A percentile compares a stretch with the other conserved stretches of the same genome.
phyloP scores from a whole-genome alignment of 1,140 invertebrate genomes.

The Anoplophora glabripennis region DNA sequence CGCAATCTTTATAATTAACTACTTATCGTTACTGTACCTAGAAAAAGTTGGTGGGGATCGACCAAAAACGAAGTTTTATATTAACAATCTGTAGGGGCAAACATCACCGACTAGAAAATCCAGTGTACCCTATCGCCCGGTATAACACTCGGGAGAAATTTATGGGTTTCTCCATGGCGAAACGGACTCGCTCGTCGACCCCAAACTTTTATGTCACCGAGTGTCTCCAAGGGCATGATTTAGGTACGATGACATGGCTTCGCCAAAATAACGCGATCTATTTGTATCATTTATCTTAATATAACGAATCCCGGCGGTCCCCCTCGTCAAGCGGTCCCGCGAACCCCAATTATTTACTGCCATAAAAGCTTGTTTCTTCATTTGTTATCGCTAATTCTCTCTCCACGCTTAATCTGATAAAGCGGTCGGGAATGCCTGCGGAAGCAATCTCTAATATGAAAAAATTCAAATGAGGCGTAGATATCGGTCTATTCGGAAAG shows the following conservation, averaged over 20 bases:
- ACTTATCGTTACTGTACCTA: too few species aligned
- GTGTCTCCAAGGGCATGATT: constrained; percentile 15
- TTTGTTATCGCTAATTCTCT: constrained; percentile 18
- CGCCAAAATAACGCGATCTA: constrained; percentile 14
- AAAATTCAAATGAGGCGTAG: too few species aligned
- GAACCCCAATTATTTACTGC: constrained; percentile 22
- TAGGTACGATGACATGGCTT: constrained; percentile 13
- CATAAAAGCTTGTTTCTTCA: constrained; percentile 26
- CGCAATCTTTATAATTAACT: too few species aligned
- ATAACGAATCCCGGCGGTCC: constrained; percentile 13
- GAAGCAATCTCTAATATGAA: too few species aligned
- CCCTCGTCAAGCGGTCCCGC: constrained; percentile 7
- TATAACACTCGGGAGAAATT: too few species aligned
- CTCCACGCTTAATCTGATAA: constrained; percentile 19
- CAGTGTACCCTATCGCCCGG: too few species aligned
- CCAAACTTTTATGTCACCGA: constrained; percentile 14
- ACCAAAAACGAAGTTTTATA: too few species aligned
- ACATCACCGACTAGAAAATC: too few species aligned
- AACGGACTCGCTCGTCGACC: not conserved
- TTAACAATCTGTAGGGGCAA: too few species aligned
- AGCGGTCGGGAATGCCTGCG: not conserved
- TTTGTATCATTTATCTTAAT: constrained; percentile 24
- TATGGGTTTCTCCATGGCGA: too few species aligned
- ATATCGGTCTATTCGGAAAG: too few species aligned
- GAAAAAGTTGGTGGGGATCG: too few species aligned